Base-by-base conservation (phyloP, 2,797 vertebrate species). In the Arrhamphus sclerolepis region DNA sequence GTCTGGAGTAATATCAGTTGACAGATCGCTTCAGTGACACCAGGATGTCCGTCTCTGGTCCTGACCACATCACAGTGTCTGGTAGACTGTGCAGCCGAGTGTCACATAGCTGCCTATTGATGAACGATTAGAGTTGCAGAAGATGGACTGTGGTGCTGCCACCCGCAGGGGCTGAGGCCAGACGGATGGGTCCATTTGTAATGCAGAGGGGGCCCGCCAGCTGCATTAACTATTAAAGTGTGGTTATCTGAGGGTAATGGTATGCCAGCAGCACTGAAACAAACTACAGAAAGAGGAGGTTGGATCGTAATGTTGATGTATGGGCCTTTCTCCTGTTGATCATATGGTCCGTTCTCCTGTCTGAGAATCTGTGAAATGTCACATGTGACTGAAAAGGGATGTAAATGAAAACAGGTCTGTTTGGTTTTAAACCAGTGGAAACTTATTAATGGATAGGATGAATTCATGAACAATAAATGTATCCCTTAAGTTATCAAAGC, bases 211-310 rank as follows among this genome's bases (percentile, higher is more conserved):
- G 70, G 58, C 62, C 77, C 78, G 70, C 64, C 57, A 59, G 86
- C 84, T 68, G 75, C 89, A 92, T 92, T 92, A 92, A 92, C 89
- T 92, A 92, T 92, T 92, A 75, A 92, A 82, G 80, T 73, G 87
- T 89, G 89, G 89, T 90, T 90, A 82, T 89, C 89, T 83, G 70
- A 60, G 70, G 83, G 84, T 88, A 89, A 88, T 84, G 74, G 72
- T 66, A 77, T 29, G 80, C 88, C 84, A 75, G 78, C 59, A 83
- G 82, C 80, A 76, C 65, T 47, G 75, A 56, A 76, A 71, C 75
- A 77, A 77, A 78, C 75, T 78, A 57, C 54, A 70, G 56, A 11
- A 17, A 68, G 64, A 76, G 72, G 70, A 52, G 40, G 49, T 52
- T 52, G 49, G 40, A 59, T 56, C 41, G 63, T 83, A 81, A 82